phyloP scores from a whole-genome alignment of 2,888 invertebrate species.

The Malthinus seriepunctatus region DNA sequence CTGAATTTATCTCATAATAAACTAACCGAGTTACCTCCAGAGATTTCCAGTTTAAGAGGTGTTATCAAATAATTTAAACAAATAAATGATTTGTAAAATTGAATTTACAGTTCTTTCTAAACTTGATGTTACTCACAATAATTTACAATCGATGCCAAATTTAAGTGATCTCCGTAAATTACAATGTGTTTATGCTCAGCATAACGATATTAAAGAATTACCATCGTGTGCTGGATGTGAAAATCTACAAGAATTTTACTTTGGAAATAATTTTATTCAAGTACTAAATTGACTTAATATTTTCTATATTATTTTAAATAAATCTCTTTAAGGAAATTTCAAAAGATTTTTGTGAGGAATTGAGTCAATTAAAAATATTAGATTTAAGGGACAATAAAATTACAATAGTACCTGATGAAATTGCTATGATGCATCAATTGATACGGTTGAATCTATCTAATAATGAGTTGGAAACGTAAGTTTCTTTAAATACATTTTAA shows the following conservation, averaged over 20 bases:
- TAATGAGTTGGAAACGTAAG: conserved; percentile 62
- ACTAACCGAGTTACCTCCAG: conserved; percentile 74
- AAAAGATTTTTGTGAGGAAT: conserved; percentile 69
- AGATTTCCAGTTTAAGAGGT: conserved; percentile 84
- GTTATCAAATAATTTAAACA: conserved; percentile 32
- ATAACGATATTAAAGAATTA: conserved; percentile 76
- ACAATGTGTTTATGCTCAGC: conserved; percentile 76
- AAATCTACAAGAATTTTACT: conserved; percentile 76
- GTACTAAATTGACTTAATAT: conserved; percentile 40
- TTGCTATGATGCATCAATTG: conserved; percentile 72
- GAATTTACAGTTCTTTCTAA: conserved; percentile 65
- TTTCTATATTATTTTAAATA: conserved; percentile 7
- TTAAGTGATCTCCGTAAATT: conserved; percentile 76
- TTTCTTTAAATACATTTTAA: conserved; percentile 5
- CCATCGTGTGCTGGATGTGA: conserved; percentile 80
- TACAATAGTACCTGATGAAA: conserved; percentile 74
- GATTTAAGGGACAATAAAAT: conserved; percentile 85
- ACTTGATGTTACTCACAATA: conserved; percentile 75
- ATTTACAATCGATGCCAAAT: conserved; percentile 65
- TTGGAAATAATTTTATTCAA: conserved; percentile 81
- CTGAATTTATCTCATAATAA: conserved; percentile 76
- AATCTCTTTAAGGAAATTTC: conserved; percentile 64
- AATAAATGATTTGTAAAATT: conserved; percentile 3
- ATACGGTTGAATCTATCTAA: conserved; percentile 84
- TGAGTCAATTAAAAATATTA: conserved; percentile 73